Conservation (phyloP, 2,113 vertebrate genomes). For the Trematomus loennbergii region DNA sequence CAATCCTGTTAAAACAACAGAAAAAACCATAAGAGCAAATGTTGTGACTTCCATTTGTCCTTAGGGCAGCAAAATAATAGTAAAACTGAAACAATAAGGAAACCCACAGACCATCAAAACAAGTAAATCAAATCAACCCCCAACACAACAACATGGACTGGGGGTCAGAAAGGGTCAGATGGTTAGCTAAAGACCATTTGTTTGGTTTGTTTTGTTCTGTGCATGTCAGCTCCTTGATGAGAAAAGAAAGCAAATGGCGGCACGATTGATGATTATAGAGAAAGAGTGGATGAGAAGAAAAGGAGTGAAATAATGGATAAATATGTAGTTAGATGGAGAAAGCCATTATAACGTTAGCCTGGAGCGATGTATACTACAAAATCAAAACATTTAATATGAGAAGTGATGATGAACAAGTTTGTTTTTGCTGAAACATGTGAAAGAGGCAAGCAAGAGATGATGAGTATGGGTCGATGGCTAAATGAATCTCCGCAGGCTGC, state of each 20-base stretch:
- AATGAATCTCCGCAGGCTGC: slow-evolving; percentile 31
- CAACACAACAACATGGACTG: slow-evolving; percentile 76
- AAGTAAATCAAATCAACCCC: slow-evolving; percentile 74
- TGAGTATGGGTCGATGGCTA: slow-evolving; percentile 5
- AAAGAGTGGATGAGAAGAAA: slow-evolving; percentile 5
- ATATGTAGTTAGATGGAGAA: slow-evolving; percentile 41
- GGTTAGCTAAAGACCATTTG: slow-evolving; percentile 89
- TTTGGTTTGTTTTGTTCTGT: slow-evolving; percentile 86
- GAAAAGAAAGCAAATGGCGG: slow-evolving; percentile 53
- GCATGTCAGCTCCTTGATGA: slow-evolving; percentile 75
- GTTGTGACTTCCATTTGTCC: slow-evolving; percentile 76
- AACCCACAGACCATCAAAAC: slow-evolving; percentile 65
- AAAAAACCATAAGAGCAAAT: slow-evolving; percentile 79
- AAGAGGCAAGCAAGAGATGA: slow-evolving; percentile 30
- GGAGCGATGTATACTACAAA: slow-evolving; percentile 10
- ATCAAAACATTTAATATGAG: slow-evolving; percentile 21
- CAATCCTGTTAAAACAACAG: slow-evolving; percentile 71
- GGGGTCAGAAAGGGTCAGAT: slow-evolving; percentile 70
- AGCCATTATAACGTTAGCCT: slow-evolving; percentile 48
- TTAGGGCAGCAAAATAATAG: slow-evolving; percentile 73
- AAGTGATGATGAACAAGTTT: background rate
- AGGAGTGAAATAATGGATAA: slow-evolving; percentile 14
- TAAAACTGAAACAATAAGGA: slow-evolving; percentile 51
- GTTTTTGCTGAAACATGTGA: slow-evolving; percentile 38
- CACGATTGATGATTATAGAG: slow-evolving; percentile 15